Evolutionary conservation across 2,113 vertebrate genomes (phyloP).

Genomic region (Tetrax tetrax): DNA sequence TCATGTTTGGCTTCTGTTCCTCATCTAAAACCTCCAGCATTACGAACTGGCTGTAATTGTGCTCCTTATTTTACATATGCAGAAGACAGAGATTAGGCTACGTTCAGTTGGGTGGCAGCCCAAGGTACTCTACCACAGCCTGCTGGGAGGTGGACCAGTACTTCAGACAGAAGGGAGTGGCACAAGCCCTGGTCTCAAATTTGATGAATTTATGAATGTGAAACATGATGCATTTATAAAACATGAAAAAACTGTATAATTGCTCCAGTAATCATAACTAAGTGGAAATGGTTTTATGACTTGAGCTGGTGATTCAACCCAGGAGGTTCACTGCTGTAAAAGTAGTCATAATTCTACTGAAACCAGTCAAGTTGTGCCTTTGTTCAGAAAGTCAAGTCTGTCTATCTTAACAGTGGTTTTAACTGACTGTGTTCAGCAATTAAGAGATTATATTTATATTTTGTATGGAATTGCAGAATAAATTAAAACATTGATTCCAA

Average conservation of each 20-base stretch:
- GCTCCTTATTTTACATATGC: neutral
- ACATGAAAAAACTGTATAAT: neutral
- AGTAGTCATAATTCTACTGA: neutral
- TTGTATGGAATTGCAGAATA: slow-evolving; percentile 4
- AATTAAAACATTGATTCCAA: slow-evolving; percentile 19
- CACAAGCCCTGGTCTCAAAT: neutral
- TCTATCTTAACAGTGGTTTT: neutral
- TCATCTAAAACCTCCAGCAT: neutral
- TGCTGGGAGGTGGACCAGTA: neutral
- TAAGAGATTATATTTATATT: slow-evolving; percentile 6
- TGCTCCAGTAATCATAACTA: neutral
- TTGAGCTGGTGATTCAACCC: neutral
- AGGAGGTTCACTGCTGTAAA: neutral
- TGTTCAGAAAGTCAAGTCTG: neutral
- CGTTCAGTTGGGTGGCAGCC: neutral
- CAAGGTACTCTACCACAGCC: neutral
- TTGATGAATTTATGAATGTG: neutral
- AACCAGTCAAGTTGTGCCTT: neutral
- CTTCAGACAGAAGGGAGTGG: neutral
- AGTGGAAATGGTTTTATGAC: neutral
- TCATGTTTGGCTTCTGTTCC: neutral
- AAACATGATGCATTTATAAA: neutral
- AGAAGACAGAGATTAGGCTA: neutral
- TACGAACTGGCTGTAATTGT: neutral
- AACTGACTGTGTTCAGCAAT: neutral